These are phyloP conservation scores for Conomelus anceps DNA, from an alignment of 2,888 invertebrate genomes.

Conservation along the genomic window DNA sequence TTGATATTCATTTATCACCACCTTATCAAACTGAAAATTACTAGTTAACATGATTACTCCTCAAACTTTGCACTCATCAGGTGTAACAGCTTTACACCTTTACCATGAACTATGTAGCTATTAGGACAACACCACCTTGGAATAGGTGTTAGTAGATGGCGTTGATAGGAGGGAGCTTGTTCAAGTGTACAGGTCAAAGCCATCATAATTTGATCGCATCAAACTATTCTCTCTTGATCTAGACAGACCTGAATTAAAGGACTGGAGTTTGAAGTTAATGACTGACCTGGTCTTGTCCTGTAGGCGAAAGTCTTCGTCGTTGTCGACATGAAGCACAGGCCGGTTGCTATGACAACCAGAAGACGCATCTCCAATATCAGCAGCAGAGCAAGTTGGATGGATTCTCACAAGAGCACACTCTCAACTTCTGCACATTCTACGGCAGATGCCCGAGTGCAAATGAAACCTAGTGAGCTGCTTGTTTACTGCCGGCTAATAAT, in stretches of 20 bases:
- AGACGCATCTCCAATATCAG: background rate
- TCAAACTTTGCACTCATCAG: too few relatives aligned
- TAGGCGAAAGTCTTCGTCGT: background rate
- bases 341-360: background rate
- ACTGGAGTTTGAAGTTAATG: background rate
- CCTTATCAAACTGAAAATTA: too few relatives aligned
- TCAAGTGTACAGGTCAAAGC: background rate
- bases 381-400: too few relatives aligned
- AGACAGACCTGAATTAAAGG: background rate
- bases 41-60: too few relatives aligned
- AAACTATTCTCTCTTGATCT: background rate
- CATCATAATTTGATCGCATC: background rate
- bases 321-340: background rate
- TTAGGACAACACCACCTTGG: too few relatives aligned
- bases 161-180: background rate
- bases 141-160: too few relatives aligned
- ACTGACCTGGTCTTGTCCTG: background rate
- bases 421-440: background rate
- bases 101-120: too few relatives aligned
- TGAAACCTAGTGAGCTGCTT: background rate
- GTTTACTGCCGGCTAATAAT: background rate
- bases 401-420: background rate
- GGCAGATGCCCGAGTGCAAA: background rate
- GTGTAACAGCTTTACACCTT: too few relatives aligned
- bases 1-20: too few relatives aligned